Conservation (phyloP, 2,797 vertebrate genomes). For the Trichosurus vulpecula region DNA sequence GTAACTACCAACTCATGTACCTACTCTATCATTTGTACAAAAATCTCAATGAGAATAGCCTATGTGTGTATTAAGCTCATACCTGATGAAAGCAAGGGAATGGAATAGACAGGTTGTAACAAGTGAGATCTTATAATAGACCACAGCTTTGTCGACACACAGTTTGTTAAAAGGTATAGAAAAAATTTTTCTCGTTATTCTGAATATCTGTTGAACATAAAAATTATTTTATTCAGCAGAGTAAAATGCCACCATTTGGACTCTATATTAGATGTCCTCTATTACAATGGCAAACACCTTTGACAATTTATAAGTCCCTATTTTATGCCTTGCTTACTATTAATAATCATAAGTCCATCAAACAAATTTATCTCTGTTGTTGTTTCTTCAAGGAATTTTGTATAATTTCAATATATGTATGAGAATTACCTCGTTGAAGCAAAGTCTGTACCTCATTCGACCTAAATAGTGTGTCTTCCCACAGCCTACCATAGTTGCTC, state of each 20-base stretch:
- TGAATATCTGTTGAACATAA: not conserved
- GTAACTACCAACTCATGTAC: not conserved
- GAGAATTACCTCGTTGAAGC: not conserved
- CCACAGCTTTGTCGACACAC: not conserved
- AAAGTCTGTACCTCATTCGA: not conserved
- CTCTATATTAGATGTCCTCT: not conserved
- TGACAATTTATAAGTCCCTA: not conserved
- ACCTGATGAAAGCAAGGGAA: not conserved
- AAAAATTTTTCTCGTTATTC: not conserved
- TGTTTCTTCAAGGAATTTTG: not conserved
- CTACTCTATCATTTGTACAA: not conserved
- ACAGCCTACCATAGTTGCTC: not conserved
- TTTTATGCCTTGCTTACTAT: not conserved
- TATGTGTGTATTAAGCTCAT: not conserved
- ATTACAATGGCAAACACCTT: not conserved
- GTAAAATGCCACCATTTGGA: not conserved
- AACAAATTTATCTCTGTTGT: not conserved
- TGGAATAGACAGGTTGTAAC: not conserved
- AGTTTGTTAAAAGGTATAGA: not conserved
- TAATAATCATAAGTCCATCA: not conserved
- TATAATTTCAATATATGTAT: not conserved
- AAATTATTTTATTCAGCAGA: not conserved
- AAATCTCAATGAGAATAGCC: not conserved
- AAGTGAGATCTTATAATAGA: not conserved
- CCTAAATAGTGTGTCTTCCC: not conserved